Percentiles rank a stretch among this genome's conserved stretches.
These are phyloP conservation scores for Tanypteryx hageni DNA, from an alignment of 2,888 invertebrate species.

Conservation along the genomic window DNA sequence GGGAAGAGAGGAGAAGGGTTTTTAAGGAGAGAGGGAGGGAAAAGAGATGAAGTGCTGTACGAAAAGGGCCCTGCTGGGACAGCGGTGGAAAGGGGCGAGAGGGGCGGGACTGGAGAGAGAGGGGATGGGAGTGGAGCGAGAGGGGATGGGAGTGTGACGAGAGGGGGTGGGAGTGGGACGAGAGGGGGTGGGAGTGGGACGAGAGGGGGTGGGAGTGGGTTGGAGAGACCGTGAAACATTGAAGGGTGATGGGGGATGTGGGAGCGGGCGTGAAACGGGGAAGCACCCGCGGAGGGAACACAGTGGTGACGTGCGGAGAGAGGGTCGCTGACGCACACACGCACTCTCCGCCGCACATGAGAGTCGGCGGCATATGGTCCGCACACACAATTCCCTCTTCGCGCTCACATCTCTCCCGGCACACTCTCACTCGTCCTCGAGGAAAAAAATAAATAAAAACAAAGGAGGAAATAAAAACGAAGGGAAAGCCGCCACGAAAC, in stretches of 20 bases:
- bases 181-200: too few species aligned
- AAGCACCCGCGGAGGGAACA: not conserved
- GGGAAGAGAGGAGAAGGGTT: not conserved
- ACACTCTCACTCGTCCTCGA: not conserved
- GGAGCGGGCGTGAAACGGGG: not conserved
- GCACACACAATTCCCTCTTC: not conserved
- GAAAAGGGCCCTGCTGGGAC: not conserved
- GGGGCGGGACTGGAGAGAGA: too few species aligned
- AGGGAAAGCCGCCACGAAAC: too few species aligned
- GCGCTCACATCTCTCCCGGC: not conserved
- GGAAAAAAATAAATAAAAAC: not conserved
- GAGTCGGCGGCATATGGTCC: not conserved
- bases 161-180: too few species aligned
- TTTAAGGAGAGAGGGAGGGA: too few species aligned
- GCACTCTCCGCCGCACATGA: not conserved
- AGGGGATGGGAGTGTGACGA: too few species aligned
- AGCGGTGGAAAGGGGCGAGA: too few species aligned
- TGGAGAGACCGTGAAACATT: too few species aligned
- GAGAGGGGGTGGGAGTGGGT: too few species aligned
- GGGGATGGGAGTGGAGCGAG: too few species aligned
- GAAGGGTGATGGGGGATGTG: too few species aligned
- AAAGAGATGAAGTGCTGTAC: not conserved
- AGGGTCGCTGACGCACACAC: slow-evolving; percentile 7
- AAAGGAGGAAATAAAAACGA: too few species aligned
- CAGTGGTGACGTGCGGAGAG: not conserved